These are phyloP conservation scores for Mactromeris polynyma DNA, from an alignment of 2,888 invertebrate genomes.

Conservation along the genomic window DNA sequence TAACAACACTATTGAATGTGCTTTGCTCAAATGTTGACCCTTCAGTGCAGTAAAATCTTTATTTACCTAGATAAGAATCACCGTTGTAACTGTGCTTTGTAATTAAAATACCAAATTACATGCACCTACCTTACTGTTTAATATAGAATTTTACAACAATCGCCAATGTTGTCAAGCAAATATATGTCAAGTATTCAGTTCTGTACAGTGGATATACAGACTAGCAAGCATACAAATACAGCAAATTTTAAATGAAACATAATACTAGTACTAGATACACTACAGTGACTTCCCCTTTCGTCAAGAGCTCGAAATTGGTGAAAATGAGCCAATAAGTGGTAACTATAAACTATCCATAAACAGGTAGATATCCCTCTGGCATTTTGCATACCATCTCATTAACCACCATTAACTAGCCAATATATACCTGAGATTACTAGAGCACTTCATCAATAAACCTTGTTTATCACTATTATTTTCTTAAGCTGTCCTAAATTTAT, in stretches of 20 bases:
- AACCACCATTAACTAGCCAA: not conserved
- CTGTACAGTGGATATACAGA: too few relatives aligned
- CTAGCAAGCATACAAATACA: too few relatives aligned
- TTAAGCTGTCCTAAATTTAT: not conserved
- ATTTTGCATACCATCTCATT: slow-evolving; percentile 11
- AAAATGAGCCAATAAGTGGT: not conserved
- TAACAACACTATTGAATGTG: not conserved
- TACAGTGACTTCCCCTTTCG: too few relatives aligned
- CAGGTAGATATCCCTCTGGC: slow-evolving; percentile 22
- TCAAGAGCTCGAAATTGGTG: too few relatives aligned
- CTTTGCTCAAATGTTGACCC: not conserved
- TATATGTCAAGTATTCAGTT: too few relatives aligned
- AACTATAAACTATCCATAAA: slow-evolving; percentile 18
- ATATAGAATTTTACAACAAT: too few relatives aligned
- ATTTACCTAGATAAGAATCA: not conserved
- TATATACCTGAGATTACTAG: not conserved
- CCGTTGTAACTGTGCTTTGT: not conserved
- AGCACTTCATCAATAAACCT: not conserved
- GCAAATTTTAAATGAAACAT: too few relatives aligned
- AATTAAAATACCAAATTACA: too few relatives aligned
- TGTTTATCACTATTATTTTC: not conserved
- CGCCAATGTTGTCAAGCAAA: too few relatives aligned
- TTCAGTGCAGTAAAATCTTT: not conserved
- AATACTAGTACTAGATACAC: too few relatives aligned
- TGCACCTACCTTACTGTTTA: too few relatives aligned